These are phyloP conservation scores for Sebastes schlegelii DNA, from an alignment of 2,113 vertebrate species.

Conservation along the genomic window DNA sequence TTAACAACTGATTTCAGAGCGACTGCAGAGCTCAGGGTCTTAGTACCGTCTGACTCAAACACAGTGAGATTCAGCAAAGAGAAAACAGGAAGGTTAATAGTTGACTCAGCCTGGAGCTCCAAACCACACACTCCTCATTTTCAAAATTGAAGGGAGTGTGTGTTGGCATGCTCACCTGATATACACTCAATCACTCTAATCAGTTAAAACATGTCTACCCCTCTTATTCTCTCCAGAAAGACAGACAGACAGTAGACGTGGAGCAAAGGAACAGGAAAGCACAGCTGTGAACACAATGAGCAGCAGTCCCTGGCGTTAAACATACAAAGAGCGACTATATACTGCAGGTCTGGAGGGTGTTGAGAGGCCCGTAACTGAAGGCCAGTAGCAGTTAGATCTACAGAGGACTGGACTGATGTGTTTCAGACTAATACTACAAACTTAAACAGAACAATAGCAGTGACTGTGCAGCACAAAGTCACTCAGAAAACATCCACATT, in stretches of 20 bases:
- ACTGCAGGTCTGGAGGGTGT: conserved; percentile 8
- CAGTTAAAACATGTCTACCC: not conserved
- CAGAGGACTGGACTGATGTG: not conserved
- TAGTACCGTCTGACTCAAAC: not conserved
- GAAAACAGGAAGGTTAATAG: not conserved
- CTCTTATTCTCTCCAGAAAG: conserved; percentile 3
- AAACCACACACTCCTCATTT: conserved; percentile 15
- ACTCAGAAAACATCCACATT: not conserved
- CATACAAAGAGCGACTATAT: conserved; percentile 35
- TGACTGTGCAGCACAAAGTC: not conserved
- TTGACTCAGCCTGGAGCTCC: conserved; percentile 9
- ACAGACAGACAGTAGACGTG: not conserved
- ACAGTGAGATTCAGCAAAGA: not conserved
- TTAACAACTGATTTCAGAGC: not conserved
- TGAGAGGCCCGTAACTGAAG: not conserved
- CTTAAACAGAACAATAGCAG: too few species aligned
- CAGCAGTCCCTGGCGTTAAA: conserved; percentile 29
- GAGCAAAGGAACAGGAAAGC: conserved; percentile 20
- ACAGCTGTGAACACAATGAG: conserved; percentile 61
- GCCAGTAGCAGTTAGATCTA: not conserved
- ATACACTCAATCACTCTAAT: not conserved
- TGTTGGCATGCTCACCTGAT: not conserved
- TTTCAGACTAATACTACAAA: not conserved
- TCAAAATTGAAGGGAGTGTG: not conserved
- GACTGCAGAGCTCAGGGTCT: not conserved